Conservation (phyloP, 1,140 invertebrate genomes). For the Rhysida immarginata region DNA sequence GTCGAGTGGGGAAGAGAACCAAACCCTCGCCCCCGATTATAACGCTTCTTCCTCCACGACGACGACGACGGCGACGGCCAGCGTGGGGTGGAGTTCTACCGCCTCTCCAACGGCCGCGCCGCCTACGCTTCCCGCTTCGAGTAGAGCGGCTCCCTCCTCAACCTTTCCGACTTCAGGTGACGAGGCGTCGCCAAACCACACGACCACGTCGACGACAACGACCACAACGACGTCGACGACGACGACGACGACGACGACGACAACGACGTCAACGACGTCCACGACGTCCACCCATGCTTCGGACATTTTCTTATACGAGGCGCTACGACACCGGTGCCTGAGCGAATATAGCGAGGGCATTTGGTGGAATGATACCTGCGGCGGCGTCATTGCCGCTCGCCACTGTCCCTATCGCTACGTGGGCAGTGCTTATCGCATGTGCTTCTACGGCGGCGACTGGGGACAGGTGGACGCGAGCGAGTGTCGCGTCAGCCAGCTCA, state of each 20-base stretch:
- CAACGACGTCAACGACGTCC: neutral
- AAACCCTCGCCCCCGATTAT: too few relatives aligned
- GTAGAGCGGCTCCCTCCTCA: too few relatives aligned
- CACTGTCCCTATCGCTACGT: constrained; percentile 2
- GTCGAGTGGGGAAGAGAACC: too few relatives aligned
- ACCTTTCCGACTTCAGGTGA: too few relatives aligned
- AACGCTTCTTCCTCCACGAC: too few relatives aligned
- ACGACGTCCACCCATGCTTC: neutral
- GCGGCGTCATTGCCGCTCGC: constrained; percentile 8
- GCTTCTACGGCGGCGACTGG: constrained; percentile 8
- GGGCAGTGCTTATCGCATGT: constrained; percentile 8
- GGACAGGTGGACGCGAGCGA: constrained; percentile 2
- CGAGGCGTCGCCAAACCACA: neutral
- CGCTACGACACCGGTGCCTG: constrained; percentile 6
- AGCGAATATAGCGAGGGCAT: neutral
- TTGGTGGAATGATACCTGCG: constrained; percentile 7
- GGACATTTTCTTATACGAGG: neutral
- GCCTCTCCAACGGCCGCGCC: too few relatives aligned
- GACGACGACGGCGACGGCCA: too few relatives aligned
- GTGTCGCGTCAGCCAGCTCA: constrained; percentile 6
- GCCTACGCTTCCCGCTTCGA: too few relatives aligned
- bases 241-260: neutral
- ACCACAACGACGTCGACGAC: neutral
- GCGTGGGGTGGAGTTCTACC: too few relatives aligned
- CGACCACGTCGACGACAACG: neutral